Percentiles rank a stretch among this genome's conserved stretches.
phyloP scores from a whole-genome alignment of 1,140 invertebrate genomes.

The Bathynomus jamesi region DNA sequence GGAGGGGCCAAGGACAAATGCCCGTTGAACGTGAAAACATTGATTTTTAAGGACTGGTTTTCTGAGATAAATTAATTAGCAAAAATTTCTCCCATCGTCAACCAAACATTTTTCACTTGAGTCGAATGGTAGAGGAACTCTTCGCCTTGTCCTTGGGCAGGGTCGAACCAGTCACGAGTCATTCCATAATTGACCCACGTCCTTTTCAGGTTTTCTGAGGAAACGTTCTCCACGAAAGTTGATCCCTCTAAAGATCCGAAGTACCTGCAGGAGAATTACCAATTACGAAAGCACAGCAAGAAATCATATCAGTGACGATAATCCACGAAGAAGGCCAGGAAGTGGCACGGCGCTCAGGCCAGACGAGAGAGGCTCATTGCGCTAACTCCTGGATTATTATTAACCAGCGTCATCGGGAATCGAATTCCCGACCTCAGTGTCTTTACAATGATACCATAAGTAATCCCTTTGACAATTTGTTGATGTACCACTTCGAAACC shows the following conservation, averaged over 20 bases:
- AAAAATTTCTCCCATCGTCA: slow-evolving; percentile 50
- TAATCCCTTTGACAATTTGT: too few relatives aligned
- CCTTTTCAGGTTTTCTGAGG: slow-evolving; percentile 44
- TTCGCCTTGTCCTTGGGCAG: slow-evolving; percentile 43
- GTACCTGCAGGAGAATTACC: slow-evolving; percentile 23
- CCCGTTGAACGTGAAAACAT: too few relatives aligned
- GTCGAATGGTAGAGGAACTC: slow-evolving; percentile 47
- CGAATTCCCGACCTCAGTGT: too few relatives aligned
- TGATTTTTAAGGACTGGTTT: too few relatives aligned
- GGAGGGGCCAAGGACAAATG: too few relatives aligned
- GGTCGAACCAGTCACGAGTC: slow-evolving; percentile 39
- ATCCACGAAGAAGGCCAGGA: too few relatives aligned
- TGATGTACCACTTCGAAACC: not conserved
- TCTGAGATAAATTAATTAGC: too few relatives aligned
- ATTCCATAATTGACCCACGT: slow-evolving; percentile 47
- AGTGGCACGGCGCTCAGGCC: too few relatives aligned
- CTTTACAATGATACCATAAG: too few relatives aligned
- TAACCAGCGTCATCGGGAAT: too few relatives aligned
- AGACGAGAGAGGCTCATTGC: too few relatives aligned
- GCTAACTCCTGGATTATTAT: too few relatives aligned
- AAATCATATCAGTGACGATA: not conserved
- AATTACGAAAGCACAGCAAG: not conserved
- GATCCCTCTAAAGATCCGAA: slow-evolving; percentile 41
- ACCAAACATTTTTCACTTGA: slow-evolving; percentile 48
- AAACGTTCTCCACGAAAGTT: slow-evolving; percentile 44